Conservation (phyloP, 2,888 invertebrate species). For the Yponomeuta sedellus region DNA sequence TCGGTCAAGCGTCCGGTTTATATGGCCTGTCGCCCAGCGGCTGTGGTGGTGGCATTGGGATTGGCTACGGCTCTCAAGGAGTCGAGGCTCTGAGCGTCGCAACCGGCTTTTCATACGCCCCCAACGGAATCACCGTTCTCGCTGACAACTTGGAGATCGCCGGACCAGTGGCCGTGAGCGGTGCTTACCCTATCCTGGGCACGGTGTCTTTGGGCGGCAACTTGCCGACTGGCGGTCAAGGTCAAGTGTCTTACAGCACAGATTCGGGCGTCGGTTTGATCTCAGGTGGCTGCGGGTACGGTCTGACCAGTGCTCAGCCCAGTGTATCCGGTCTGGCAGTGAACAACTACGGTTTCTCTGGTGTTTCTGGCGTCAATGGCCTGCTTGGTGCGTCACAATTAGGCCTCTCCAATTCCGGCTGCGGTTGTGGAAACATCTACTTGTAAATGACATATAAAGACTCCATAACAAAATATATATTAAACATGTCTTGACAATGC, state of each 20-base stretch:
- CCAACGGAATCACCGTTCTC: constrained; percentile 7
- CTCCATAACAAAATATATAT: not conserved
- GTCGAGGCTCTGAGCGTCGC: constrained; percentile 15
- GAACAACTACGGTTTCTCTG: not conserved
- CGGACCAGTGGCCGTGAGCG: not conserved
- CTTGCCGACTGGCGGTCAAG: not conserved
- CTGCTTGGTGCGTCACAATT: not conserved
- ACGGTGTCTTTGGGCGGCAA: not conserved
- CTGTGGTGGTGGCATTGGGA: not conserved
- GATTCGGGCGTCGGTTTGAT: not conserved
- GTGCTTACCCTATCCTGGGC: not conserved
- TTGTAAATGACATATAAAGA: not conserved
- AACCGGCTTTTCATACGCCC: not conserved
- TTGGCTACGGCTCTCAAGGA: not conserved
- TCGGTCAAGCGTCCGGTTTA: not conserved
- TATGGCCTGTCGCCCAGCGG: not conserved
- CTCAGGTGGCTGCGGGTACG: constrained; percentile 4
- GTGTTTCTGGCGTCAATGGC: not conserved
- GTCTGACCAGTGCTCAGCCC: not conserved
- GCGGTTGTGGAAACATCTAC: not conserved
- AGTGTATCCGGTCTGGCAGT: not conserved
- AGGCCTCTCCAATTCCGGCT: not conserved
- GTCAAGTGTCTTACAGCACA: not conserved
- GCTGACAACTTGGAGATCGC: constrained; percentile 9
- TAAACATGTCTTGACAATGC: not conserved